These are phyloP conservation scores for Brachypodius melanocephalos DNA, from an alignment of 2,113 vertebrate species.

Conservation along the genomic window DNA sequence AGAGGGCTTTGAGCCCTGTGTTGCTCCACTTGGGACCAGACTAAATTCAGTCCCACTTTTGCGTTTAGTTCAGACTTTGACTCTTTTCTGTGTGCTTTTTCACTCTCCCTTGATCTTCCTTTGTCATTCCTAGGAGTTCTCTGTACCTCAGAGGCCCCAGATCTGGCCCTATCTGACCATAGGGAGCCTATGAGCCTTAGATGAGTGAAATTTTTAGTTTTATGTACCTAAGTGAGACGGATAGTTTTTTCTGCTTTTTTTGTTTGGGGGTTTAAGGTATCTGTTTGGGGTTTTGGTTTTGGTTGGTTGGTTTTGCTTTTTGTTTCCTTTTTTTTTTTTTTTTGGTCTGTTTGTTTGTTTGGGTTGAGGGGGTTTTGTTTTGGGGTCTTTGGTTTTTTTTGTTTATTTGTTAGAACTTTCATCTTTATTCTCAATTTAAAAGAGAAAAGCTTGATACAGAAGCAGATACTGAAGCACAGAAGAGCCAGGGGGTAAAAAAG, in stretches of 20 bases:
- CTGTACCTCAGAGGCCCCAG: background rate
- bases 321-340: background rate
- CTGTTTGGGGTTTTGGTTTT: background rate
- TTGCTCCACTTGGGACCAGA: background rate
- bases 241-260: background rate
- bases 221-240: background rate
- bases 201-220: background rate
- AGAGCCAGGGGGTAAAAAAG: rapidly evolving
- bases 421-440: background rate
- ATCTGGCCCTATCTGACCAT: background rate
- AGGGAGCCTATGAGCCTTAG: background rate
- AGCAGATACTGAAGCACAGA: background rate
- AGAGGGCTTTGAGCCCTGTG: background rate
- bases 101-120: background rate
- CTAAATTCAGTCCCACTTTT: background rate
- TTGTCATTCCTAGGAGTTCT: background rate
- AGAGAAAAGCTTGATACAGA: background rate
- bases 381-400: background rate
- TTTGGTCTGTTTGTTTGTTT: background rate
- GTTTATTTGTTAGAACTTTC: background rate
- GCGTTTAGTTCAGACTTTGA: background rate
- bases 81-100: background rate
- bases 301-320: background rate
- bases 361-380: background rate
- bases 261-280: background rate